phyloP scores from a whole-genome alignment of 2,888 invertebrate genomes.

The Tyria jacobaeae region DNA sequence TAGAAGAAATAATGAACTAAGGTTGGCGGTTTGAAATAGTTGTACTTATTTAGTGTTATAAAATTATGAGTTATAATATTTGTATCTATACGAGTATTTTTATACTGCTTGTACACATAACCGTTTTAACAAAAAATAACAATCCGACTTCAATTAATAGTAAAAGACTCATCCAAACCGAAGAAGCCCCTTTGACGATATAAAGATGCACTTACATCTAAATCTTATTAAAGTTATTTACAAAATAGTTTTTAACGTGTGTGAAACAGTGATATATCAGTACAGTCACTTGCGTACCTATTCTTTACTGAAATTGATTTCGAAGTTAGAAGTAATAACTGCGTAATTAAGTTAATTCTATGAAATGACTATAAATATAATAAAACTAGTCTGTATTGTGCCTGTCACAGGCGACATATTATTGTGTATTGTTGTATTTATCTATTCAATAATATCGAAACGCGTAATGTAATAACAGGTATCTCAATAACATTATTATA shows the following conservation, averaged over 20 bases:
- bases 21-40: slow-evolving; percentile 30
- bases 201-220: too few species aligned
- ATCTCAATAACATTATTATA: not conserved
- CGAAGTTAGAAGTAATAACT: not conserved
- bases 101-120: too few species aligned
- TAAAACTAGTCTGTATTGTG: slow-evolving; percentile 5
- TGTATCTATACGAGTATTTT: not conserved
- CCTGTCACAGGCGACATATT: not conserved
- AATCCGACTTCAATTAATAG: too few species aligned
- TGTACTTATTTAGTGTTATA: slow-evolving; percentile 7
- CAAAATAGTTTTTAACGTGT: too few species aligned
- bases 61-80: not conserved
- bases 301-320: not conserved
- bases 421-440: not conserved
- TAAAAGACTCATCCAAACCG: too few species aligned
- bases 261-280: not conserved
- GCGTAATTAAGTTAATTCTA: slow-evolving; percentile 15
- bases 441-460: slow-evolving; percentile 9
- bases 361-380: slow-evolving; percentile 12
- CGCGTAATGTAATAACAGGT: not conserved
- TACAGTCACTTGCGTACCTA: not conserved
- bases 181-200: too few species aligned
- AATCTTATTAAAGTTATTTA: too few species aligned
- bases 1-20: slow-evolving; percentile 46
- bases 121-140: not conserved